Evolutionary conservation across 1,140 invertebrate genomes (phyloP).

Genomic region (Ceratitis capitata): DNA sequence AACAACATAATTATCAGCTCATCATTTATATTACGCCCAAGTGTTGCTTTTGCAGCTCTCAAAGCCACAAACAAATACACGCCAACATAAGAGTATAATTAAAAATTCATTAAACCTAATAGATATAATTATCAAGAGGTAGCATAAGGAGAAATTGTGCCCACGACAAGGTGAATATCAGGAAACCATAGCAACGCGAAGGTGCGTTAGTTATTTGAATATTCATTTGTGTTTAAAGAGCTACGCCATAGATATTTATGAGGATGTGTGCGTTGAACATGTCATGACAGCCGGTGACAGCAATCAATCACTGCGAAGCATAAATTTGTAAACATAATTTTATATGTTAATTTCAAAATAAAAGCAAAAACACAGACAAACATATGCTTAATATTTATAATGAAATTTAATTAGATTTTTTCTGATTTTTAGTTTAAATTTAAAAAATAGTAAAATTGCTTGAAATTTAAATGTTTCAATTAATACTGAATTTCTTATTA

Average conservation of each 20-base stretch:
- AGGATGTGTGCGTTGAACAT: background rate
- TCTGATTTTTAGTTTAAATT: too few relatives aligned
- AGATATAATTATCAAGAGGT: background rate
- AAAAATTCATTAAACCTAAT: background rate
- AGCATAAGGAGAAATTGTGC: background rate
- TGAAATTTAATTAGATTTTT: too few relatives aligned
- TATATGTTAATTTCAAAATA: background rate
- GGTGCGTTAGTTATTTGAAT: too few relatives aligned
- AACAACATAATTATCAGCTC: background rate
- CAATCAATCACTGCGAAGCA: background rate
- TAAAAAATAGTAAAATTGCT: too few relatives aligned
- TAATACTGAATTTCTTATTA: too few relatives aligned
- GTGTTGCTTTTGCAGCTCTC: background rate
- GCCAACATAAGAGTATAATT: background rate
- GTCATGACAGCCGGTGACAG: background rate
- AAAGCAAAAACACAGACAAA: background rate
- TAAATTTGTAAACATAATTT: slow-evolving; percentile 1
- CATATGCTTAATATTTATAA: too few relatives aligned
- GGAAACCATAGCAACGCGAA: background rate
- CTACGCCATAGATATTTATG: background rate
- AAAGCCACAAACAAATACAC: too few relatives aligned
- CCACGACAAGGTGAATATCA: background rate
- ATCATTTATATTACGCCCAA: background rate
- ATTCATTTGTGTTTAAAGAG: background rate
- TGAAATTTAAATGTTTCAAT: too few relatives aligned